Percentiles rank a stretch among this genome's conserved stretches.
phyloP scores from a whole-genome alignment of 2,888 invertebrate genomes.

The Parapristionchus giblindavisi region DNA sequence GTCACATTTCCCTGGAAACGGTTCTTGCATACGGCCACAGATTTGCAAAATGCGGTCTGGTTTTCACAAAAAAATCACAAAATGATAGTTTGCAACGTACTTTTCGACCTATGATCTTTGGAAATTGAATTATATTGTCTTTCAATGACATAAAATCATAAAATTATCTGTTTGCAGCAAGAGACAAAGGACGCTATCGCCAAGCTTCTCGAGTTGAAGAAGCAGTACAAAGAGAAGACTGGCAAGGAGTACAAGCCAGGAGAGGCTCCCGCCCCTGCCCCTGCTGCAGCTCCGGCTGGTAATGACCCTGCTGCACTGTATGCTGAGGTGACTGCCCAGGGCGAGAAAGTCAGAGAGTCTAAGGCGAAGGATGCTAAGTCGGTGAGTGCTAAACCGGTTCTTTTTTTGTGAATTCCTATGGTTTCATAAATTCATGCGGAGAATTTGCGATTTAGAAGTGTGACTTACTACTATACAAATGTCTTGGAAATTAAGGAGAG shows the following conservation, averaged over 20 bases:
- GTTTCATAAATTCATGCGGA: too few relatives aligned
- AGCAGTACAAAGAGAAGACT: conserved; percentile 80
- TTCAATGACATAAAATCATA: too few relatives aligned
- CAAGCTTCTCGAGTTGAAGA: conserved; percentile 79
- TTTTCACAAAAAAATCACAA: too few relatives aligned
- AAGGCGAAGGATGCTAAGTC: conserved; percentile 66
- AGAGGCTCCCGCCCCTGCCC: conserved; percentile 38
- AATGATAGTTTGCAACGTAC: too few relatives aligned
- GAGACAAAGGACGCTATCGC: conserved; percentile 75
- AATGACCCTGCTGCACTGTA: background rate
- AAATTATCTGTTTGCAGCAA: conserved; percentile 55
- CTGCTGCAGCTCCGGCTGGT: conserved; percentile 42
- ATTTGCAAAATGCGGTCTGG: too few relatives aligned
- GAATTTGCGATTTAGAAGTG: too few relatives aligned
- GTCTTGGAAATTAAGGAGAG: too few relatives aligned
- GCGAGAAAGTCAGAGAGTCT: conserved; percentile 75
- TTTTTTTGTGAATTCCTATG: background rate
- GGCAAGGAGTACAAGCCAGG: conserved; percentile 75
- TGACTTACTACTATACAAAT: too few relatives aligned
- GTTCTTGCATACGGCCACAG: too few relatives aligned
- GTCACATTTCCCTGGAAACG: too few relatives aligned
- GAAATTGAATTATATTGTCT: too few relatives aligned
- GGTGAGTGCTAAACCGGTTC: background rate
- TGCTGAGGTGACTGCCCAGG: conserved; percentile 75
- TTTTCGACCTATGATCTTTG: too few relatives aligned